Evolutionary conservation across 1,140 invertebrate genomes (phyloP).

Genomic region (Drosophila azteca): DNA sequence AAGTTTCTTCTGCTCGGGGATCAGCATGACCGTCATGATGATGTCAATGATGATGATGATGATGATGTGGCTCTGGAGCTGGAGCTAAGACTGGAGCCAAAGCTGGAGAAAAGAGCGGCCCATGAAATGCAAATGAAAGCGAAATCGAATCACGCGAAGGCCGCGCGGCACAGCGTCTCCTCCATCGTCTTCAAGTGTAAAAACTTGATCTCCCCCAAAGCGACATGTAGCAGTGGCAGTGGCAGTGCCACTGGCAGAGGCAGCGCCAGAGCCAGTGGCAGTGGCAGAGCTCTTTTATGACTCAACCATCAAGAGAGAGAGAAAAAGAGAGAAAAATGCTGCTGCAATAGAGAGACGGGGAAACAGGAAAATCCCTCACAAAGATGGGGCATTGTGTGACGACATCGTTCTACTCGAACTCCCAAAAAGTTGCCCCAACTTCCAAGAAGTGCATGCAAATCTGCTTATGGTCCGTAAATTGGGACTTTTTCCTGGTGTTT

Average conservation of each 20-base stretch:
- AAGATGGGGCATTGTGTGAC: conserved; percentile 33
- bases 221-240: conserved; percentile 3
- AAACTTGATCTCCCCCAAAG: conserved; percentile 13
- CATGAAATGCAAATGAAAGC: conserved; percentile 68
- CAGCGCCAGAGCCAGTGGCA: conserved; percentile 1
- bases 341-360: background rate
- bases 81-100: background rate
- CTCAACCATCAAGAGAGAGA: conserved; percentile 36
- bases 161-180: conserved; percentile 16
- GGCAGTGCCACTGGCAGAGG: background rate
- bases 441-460: too few relatives aligned
- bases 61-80: background rate
- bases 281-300: conserved; percentile 41
- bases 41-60: conserved; percentile 9
- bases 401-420: conserved; percentile 30
- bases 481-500: too few relatives aligned
- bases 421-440: too few relatives aligned
- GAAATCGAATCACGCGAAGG: conserved; percentile 69
- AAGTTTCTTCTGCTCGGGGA: conserved; percentile 24
- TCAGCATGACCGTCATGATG: conserved; percentile 14
- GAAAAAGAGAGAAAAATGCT: background rate
- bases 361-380: conserved; percentile 4
- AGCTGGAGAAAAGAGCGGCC: conserved; percentile 37
- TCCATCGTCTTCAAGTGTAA: conserved; percentile 3
- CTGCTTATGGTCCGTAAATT: too few relatives aligned